Evolutionary conservation across 2,888 invertebrate genomes (phyloP).

Genomic region (Andrena camellia): DNA sequence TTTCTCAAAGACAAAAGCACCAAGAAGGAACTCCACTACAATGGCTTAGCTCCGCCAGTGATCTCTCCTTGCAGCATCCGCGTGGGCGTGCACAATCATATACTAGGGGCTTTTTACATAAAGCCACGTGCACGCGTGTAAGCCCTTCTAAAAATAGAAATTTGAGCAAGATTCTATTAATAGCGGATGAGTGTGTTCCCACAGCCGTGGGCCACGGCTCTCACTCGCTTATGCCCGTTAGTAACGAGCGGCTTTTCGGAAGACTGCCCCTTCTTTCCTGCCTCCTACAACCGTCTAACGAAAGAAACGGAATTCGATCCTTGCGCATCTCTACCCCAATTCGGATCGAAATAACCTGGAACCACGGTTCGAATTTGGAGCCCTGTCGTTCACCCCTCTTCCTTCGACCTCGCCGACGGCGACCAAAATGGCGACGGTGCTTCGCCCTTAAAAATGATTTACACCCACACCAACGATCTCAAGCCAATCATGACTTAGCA

Average conservation of each 20-base stretch:
- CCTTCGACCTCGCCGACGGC: neutral
- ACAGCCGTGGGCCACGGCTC: conserved; percentile 56
- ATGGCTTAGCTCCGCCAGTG: conserved; percentile 10
- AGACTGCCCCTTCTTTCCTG: conserved; percentile 40
- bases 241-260: conserved; percentile 54
- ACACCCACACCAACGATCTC: neutral
- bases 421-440: neutral
- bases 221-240: conserved; percentile 53
- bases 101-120: conserved; percentile 64
- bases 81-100: conserved; percentile 56
- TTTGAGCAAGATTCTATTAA: conserved; percentile 87
- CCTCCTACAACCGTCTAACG: conserved; percentile 32
- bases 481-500: neutral
- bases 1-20: too few relatives aligned
- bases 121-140: conserved; percentile 67
- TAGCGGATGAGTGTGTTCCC: conserved; percentile 84
- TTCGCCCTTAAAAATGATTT: neutral
- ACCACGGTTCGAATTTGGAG: conserved; percentile 11
- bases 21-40: conserved; percentile 16
- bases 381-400: neutral
- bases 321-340: conserved; percentile 28
- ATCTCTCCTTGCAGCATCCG: conserved; percentile 2
- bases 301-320: conserved; percentile 61
- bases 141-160: conserved; percentile 85
- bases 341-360: conserved; percentile 34